phyloP scores from a whole-genome alignment of 2,797 vertebrate species.

The Pseudochaenichthys georgianus region DNA sequence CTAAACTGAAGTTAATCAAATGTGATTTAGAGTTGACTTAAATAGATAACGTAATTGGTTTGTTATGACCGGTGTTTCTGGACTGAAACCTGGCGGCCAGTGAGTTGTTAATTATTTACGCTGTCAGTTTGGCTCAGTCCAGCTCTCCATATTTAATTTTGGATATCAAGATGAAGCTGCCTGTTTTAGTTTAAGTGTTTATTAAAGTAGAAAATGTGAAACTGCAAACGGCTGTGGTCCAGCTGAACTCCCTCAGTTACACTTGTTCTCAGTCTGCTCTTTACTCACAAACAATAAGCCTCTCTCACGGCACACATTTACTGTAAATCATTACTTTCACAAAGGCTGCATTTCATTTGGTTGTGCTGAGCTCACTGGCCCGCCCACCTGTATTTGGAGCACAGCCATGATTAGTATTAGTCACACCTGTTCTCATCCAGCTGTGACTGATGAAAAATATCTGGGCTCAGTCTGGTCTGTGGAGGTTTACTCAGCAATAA shows the following conservation, averaged over 20 bases:
- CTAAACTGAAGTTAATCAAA: neutral
- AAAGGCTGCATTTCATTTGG: slow-evolving; percentile 37
- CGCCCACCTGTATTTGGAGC: slow-evolving; percentile 27
- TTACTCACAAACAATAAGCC: slow-evolving; percentile 24
- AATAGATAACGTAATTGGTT: neutral
- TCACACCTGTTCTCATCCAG: slow-evolving; percentile 38
- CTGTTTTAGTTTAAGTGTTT: slow-evolving; percentile 47
- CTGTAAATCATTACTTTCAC: slow-evolving; percentile 33
- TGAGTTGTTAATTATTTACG: slow-evolving; percentile 30
- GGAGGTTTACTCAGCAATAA: slow-evolving; percentile 10
- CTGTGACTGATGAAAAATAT: neutral
- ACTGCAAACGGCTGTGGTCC: slow-evolving; percentile 17
- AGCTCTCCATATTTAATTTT: slow-evolving; percentile 4
- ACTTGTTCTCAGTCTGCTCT: neutral
- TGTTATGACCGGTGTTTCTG: neutral
- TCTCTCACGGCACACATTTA: slow-evolving; percentile 14
- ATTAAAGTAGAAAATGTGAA: slow-evolving; percentile 40
- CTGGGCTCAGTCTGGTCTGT: slow-evolving; percentile 10
- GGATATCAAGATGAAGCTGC: slow-evolving; percentile 21
- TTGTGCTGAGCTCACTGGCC: slow-evolving; percentile 41
- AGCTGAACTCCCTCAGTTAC: slow-evolving; percentile 36
- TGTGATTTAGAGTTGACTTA: slow-evolving; percentile 3
- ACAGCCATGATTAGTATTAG: slow-evolving; percentile 26
- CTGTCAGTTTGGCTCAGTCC: slow-evolving; percentile 5
- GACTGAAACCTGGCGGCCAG: neutral